Conservation (phyloP, 2,888 invertebrate genomes). For the Melanotus villosus region DNA sequence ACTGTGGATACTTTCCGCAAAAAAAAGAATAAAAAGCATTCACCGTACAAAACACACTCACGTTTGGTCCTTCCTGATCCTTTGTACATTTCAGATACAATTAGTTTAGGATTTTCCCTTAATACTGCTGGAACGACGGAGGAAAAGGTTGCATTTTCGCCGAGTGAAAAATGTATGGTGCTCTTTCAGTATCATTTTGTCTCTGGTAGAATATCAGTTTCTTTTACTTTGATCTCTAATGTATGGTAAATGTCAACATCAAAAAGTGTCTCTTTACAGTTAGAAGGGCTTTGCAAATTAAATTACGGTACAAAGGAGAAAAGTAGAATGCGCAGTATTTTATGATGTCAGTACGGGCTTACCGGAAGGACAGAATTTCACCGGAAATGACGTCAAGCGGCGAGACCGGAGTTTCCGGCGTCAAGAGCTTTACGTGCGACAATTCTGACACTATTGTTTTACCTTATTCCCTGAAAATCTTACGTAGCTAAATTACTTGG, state of each 20-base stretch:
- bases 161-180: too few relatives aligned
- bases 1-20: too few relatives aligned
- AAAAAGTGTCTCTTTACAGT: slow-evolving; percentile 28
- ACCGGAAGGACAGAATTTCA: slow-evolving; percentile 40
- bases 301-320: slow-evolving; percentile 40
- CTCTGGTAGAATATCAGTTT: slow-evolving; percentile 17
- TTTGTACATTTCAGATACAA: too few relatives aligned
- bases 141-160: too few relatives aligned
- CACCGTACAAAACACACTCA: too few relatives aligned
- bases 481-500: neutral
- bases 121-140: too few relatives aligned
- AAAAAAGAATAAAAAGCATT: too few relatives aligned
- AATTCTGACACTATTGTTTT: slow-evolving; percentile 33
- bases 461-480: neutral
- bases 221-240: slow-evolving; percentile 27
- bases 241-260: slow-evolving; percentile 34
- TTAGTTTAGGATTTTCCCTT: too few relatives aligned
- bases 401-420: slow-evolving; percentile 44
- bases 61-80: too few relatives aligned
- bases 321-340: slow-evolving; percentile 30
- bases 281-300: slow-evolving; percentile 29
- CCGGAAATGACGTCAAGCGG: slow-evolving; percentile 48
- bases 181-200: slow-evolving; percentile 2
- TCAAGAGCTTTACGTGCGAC: slow-evolving; percentile 31
- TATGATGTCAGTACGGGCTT: slow-evolving; percentile 32